These are phyloP conservation scores for Toxotes jaculatrix DNA, from an alignment of 2,113 vertebrate species.

Conservation along the genomic window DNA sequence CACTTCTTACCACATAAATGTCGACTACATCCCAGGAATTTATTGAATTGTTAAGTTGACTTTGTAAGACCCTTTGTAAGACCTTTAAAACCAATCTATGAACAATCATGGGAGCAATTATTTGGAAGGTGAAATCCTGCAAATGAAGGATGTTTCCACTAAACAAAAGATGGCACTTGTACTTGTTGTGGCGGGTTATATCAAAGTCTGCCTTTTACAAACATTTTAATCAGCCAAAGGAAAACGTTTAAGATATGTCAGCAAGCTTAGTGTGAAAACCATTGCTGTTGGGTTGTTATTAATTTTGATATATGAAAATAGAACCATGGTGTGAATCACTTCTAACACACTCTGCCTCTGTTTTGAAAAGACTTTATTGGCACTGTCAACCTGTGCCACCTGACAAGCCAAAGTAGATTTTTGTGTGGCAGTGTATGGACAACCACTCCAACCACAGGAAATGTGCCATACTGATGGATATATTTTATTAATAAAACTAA, in stretches of 20 bases:
- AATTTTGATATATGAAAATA: slow-evolving; percentile 40
- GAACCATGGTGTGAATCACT: slow-evolving; percentile 27
- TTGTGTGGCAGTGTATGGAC: neutral
- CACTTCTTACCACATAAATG: too few species aligned
- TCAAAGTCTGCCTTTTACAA: neutral
- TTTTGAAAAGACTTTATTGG: slow-evolving; percentile 23
- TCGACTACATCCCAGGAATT: too few species aligned
- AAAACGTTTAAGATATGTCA: slow-evolving; percentile 13
- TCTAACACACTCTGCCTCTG: neutral
- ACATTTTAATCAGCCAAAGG: neutral
- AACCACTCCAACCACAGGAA: neutral
- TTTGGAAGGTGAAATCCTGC: slow-evolving; percentile 6
- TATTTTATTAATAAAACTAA: slow-evolving; percentile 28
- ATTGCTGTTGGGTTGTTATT: slow-evolving; percentile 12
- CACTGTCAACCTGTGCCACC: neutral
- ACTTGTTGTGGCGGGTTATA: neutral
- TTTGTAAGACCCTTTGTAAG: too few species aligned
- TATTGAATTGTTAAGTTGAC: too few species aligned
- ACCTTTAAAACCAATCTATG: neutral
- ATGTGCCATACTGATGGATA: slow-evolving; percentile 2
- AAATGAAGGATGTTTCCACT: neutral
- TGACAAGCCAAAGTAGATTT: slow-evolving; percentile 25
- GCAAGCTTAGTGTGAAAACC: slow-evolving; percentile 16
- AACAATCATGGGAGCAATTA: neutral
- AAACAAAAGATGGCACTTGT: neutral